A percentile compares a stretch with the other conserved stretches of the same genome.
Evolutionary conservation across 2,113 vertebrate species (phyloP).

Genomic region (Odocoileus hemionus): DNA sequence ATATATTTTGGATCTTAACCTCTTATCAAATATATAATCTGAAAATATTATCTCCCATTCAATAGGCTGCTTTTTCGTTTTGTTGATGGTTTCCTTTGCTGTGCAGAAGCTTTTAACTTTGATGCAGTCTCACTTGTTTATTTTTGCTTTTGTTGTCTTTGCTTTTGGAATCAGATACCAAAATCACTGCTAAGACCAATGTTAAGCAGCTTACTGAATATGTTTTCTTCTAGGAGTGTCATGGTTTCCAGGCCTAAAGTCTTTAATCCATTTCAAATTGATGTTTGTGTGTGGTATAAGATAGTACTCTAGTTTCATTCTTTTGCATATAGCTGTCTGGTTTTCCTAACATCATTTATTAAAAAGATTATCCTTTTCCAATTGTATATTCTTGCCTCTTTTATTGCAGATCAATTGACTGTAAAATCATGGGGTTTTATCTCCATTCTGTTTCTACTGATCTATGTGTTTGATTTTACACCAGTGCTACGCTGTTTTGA

Average conservation of each 20-base stretch:
- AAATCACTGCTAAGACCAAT: background rate
- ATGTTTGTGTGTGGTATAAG: background rate
- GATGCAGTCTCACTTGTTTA: background rate
- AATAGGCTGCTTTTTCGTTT: background rate
- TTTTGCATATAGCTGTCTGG: background rate
- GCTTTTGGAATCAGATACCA: background rate
- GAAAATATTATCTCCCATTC: background rate
- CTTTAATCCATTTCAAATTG: background rate
- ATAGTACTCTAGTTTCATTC: background rate
- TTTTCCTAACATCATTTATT: background rate
- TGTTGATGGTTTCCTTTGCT: background rate
- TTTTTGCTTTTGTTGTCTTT: background rate
- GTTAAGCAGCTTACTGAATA: background rate
- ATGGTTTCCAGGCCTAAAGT: background rate
- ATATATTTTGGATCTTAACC: background rate
- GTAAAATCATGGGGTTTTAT: background rate
- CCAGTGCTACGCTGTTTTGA: background rate
- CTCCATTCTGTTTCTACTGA: background rate
- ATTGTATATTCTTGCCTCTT: background rate
- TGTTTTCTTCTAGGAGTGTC: background rate
- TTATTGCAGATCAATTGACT: background rate
- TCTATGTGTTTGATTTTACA: background rate
- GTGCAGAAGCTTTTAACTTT: background rate
- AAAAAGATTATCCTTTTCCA: background rate
- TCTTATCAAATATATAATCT: background rate